Base-by-base conservation (phyloP, 2,797 vertebrate species). In the Columba guinea region DNA sequence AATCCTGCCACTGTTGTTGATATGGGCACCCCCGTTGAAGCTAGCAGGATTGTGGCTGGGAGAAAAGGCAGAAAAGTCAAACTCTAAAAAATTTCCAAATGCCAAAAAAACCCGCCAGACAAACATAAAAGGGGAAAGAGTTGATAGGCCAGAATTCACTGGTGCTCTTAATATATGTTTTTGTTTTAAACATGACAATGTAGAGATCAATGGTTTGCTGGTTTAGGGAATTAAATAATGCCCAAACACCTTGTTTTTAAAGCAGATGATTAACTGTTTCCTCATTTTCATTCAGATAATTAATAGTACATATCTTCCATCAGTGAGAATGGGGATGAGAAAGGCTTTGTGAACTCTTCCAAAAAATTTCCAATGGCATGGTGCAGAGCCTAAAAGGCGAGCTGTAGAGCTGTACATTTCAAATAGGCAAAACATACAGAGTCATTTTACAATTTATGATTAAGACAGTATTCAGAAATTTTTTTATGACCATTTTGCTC, bases 201-300 rank as follows among this genome's bases (percentile, higher is more conserved):
- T 46, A 0, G 0, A 93, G 55, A 90, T 62, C 80, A 84, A 67
- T 58, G 28, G 22, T 77, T 91, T 93, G 39, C 48, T 87, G 44
- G 60, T 74, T 88, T 78, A 82, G 46, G 21, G 34, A 78, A 69
- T 91, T 91, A 84, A 94, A 86, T 88, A 94, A 79, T 80, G 51
- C 24, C 63, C 32, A 56, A 88, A 46, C 39, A 74, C 41, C 59
- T 92, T 86, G 63, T 48, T 94, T 89, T 87, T 71, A 90, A 87
- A 84, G 35, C n/a, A 82, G 49, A 53, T 84, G n/a, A 89, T 93
- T 90, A 87, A 63, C 83, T 74, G 24, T 68, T 94, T 26, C 23
- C 12, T 89, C 46, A 67, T 96, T 91, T 91, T 32, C 70, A 64
- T 92, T 34, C 60, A 56, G 64, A 74, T 90, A 92, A 88, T 77